Base-by-base conservation (phyloP, 37 sponge, comb jelly and placozoan genomes). In the Lycopodina hypogea region DNA sequence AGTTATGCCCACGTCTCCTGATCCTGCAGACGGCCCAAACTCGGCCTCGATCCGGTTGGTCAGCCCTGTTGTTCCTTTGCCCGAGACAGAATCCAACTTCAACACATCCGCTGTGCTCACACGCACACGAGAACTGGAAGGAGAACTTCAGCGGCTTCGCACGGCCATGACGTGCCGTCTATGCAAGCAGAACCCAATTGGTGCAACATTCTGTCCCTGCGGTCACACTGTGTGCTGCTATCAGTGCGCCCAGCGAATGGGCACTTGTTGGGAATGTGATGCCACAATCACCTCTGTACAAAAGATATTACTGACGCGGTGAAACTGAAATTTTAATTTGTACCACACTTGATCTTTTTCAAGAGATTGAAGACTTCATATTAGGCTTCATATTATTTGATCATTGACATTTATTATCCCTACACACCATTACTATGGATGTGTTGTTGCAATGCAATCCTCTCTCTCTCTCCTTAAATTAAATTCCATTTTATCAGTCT, bases 201-300 rank as follows among this genome's bases (percentile, higher is more conserved):
- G 89, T 1, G 93, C 87, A 7, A 88, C 87, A 21, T 93, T 89
- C 65, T 89, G 89, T 83, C 93, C 93, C 21, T 93, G 93, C 53
- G 90, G 90, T 0, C 93, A 93, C 87, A 88, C 93, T 17, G 75
- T 88, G 53, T 89, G 89, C 73, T 93, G 93, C 67, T 64, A 37
- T 39, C 39, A 42, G 57, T 93, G 93, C 69, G 93, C 93, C 26
- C 67, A 74, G 67, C 15, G 76, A 12, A 45, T 72, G 66, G 18
- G 66, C 0, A 36, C 78, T 0, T 89, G 93, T 45, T 60, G 75
- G 65, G 71, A 89, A 70, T 86, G 93, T 56, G 58, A 85, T 37
- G 57, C 42, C 0, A 55, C 38, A 35, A 75, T 89, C 17, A n/a
- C 48, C 45, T 69, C 78, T 23, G 63, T 83, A 0, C 87, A 88